These are phyloP conservation scores for Lasioglossum pauxillum DNA, from an alignment of 2,888 invertebrate genomes.

Conservation along the genomic window DNA sequence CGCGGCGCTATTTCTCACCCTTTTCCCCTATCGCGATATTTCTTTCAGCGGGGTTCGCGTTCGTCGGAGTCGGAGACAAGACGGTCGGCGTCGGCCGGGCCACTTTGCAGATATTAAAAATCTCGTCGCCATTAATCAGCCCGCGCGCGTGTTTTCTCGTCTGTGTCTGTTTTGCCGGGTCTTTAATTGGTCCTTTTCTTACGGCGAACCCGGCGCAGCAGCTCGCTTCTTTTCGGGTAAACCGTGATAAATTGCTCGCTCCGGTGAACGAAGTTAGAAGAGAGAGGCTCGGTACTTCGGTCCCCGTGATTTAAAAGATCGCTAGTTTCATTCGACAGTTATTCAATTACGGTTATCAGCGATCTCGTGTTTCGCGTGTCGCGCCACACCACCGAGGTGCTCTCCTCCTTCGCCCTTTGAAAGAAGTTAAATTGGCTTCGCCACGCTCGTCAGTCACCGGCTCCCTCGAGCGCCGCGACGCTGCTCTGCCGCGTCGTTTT, in stretches of 20 bases:
- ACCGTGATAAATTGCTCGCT: constrained; percentile 50
- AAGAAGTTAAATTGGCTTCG: constrained; percentile 74
- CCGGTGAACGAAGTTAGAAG: constrained; percentile 41
- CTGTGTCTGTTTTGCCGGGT: neutral
- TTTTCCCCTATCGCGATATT: constrained; percentile 59
- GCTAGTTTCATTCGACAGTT: constrained; percentile 71
- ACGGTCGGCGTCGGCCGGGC: constrained; percentile 40
- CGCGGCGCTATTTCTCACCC: constrained; percentile 11
- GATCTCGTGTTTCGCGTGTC: constrained; percentile 58
- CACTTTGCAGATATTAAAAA: constrained; percentile 69
- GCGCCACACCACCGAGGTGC: constrained; percentile 16
- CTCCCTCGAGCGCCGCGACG: constrained; percentile 40
- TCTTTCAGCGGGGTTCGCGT: constrained; percentile 57
- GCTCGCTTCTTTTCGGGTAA: constrained; percentile 6
- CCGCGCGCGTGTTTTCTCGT: constrained; percentile 8
- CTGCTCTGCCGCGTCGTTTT: constrained; percentile 1
- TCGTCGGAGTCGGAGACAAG: constrained; percentile 33
- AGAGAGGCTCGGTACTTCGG: constrained; percentile 23
- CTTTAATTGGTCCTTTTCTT: constrained; percentile 12
- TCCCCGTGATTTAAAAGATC: constrained; percentile 64
- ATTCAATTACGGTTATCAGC: constrained; percentile 71
- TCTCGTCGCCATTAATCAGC: constrained; percentile 69
- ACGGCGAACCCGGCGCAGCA: neutral
- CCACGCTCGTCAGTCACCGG: constrained; percentile 70
- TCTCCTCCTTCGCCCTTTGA: constrained; percentile 53